phyloP scores from a whole-genome alignment of 2,888 invertebrate genomes.

The Netelia melanura region DNA sequence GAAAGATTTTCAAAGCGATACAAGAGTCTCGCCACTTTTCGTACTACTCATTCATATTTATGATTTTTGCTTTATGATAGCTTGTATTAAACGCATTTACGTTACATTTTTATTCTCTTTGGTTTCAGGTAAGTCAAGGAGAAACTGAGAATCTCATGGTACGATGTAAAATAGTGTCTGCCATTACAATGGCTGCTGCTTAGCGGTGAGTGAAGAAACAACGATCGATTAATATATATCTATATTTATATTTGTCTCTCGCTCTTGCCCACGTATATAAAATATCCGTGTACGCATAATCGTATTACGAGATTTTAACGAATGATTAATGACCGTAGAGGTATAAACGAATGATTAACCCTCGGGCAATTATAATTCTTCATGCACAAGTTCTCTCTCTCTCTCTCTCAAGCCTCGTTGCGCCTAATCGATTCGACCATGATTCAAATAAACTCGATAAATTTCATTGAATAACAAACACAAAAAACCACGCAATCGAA shows the following conservation, averaged over 20 bases:
- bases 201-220: constrained; percentile 62
- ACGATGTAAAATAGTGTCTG: constrained; percentile 15
- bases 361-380: constrained; percentile 50
- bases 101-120: constrained; percentile 28
- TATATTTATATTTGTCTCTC: background rate
- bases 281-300: constrained; percentile 11
- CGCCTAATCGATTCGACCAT: constrained; percentile 40
- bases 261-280: background rate
- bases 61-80: constrained; percentile 40
- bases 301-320: constrained; percentile 40
- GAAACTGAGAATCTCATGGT: constrained; percentile 5
- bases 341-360: constrained; percentile 64
- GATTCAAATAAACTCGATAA: constrained; percentile 20
- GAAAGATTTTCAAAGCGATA: constrained; percentile 13
- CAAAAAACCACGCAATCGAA: background rate
- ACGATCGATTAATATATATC: constrained; percentile 54
- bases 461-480: constrained; percentile 3
- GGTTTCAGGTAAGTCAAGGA: constrained; percentile 76
- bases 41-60: constrained; percentile 41
- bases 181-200: constrained; percentile 34
- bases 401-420: background rate
- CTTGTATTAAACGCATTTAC: constrained; percentile 3
- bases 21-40: background rate
- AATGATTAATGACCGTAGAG: constrained; percentile 47
- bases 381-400: background rate